Percentiles rank a stretch among this genome's conserved stretches.
Evolutionary conservation across 1,140 invertebrate genomes (phyloP).

Genomic region (Cephus cinctus): DNA sequence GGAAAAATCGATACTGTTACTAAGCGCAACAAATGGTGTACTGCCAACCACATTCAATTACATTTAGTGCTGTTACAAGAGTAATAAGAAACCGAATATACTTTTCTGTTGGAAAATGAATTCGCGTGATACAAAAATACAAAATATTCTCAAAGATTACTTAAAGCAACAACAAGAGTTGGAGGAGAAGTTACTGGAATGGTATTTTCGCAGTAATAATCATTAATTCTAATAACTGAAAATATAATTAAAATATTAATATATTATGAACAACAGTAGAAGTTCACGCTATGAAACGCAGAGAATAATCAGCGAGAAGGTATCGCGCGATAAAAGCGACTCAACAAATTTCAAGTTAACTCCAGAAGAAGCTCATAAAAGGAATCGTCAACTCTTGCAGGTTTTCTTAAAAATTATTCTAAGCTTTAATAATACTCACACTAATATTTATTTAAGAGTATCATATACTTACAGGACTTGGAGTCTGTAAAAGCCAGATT

Average conservation of each 20-base stretch:
- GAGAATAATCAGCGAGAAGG: too few species aligned
- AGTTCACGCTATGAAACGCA: slow-evolving; percentile 20
- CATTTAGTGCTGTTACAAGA: too few species aligned
- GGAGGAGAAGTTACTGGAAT: slow-evolving; percentile 30
- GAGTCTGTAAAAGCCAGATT: slow-evolving; percentile 42
- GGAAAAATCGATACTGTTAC: slow-evolving; percentile 14
- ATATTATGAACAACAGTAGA: slow-evolving; percentile 27
- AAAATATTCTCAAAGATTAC: slow-evolving; percentile 26
- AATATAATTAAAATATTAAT: slow-evolving; percentile 5
- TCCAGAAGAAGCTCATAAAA: neutral
- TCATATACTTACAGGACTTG: slow-evolving; percentile 37
- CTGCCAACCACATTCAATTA: too few species aligned
- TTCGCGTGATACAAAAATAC: slow-evolving; percentile 11
- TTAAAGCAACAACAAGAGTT: slow-evolving; percentile 27
- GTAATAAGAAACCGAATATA: too few species aligned
- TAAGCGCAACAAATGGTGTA: slow-evolving; percentile 20
- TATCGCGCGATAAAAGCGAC: slow-evolving; percentile 10
- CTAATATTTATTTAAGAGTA: slow-evolving; percentile 2
- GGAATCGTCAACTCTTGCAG: too few species aligned
- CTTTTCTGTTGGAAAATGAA: too few species aligned
- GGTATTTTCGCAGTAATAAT: slow-evolving; percentile 29
- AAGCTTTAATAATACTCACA: neutral
- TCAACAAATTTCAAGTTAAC: slow-evolving; percentile 24
- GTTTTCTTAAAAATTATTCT: neutral
- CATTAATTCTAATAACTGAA: slow-evolving; percentile 9